Evolutionary conservation across 2,888 invertebrate species (phyloP).

Genomic region (Amphiduros pacificus): DNA sequence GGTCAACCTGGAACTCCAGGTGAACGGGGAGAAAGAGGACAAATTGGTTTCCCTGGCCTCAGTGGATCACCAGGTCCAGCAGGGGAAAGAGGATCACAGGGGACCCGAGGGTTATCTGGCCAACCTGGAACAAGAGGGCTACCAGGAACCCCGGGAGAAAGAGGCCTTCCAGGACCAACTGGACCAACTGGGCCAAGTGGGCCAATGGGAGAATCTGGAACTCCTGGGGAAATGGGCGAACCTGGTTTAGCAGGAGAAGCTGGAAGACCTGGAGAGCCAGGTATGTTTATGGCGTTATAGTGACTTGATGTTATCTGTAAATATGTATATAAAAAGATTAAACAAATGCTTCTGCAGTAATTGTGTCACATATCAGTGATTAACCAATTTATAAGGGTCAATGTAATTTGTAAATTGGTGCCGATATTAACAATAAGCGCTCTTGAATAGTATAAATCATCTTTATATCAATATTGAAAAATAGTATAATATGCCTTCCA

Average conservation of each 20-base stretch:
- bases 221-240: constrained; percentile 32
- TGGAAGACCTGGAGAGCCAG: constrained; percentile 11
- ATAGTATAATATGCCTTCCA: too few species aligned
- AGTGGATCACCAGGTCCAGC: constrained; percentile 14
- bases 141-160: constrained; percentile 10
- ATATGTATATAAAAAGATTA: too few species aligned
- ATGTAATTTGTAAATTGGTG: too few species aligned
- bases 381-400: too few species aligned
- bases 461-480: too few species aligned
- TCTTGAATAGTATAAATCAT: too few species aligned
- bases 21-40: constrained; percentile 12
- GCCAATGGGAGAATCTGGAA: constrained; percentile 11
- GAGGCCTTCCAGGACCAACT: constrained; percentile 24
- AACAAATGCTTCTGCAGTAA: too few species aligned
- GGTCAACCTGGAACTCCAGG: constrained; percentile 41
- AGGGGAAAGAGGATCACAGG: constrained; percentile 19
- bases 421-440: too few species aligned
- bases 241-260: constrained; percentile 8
- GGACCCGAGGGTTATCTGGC: constrained; percentile 6
- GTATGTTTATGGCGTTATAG: not conserved
- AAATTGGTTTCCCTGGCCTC: constrained; percentile 5
- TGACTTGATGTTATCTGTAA: too few species aligned
- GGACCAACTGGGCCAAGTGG: constrained; percentile 19
- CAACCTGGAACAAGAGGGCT: constrained; percentile 8
- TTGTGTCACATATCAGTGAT: too few species aligned